Evolutionary conservation across 2,113 vertebrate species (phyloP).

Genomic region (Arvicanthis niloticus): DNA sequence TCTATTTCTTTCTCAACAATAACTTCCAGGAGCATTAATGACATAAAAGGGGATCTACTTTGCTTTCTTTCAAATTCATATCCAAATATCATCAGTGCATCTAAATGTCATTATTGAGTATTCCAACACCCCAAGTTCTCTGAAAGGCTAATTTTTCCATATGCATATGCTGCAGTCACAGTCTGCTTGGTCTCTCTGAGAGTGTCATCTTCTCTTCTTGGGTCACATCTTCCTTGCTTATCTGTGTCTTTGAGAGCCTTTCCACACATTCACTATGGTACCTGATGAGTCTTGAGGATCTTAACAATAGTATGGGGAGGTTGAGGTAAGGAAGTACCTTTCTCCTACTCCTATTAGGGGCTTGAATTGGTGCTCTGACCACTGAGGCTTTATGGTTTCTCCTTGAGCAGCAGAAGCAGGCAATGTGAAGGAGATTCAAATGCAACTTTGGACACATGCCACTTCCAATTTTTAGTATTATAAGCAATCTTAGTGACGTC

Average conservation of each 20-base stretch:
- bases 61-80: not conserved
- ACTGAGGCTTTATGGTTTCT: not conserved
- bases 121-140: not conserved
- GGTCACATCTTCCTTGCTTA: no score
- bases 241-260: not conserved
- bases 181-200: not conserved
- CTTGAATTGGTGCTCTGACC: not conserved
- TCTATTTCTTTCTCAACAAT: slow-evolving; percentile 23
- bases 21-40: not conserved
- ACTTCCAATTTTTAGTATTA: not conserved
- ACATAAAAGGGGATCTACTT: not conserved
- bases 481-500: not conserved
- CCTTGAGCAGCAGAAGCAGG: not conserved
- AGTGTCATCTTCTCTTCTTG: not conserved
- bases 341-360: not conserved
- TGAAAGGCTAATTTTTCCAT: not conserved
- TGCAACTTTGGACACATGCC: not conserved
- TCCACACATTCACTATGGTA: not conserved
- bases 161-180: not conserved
- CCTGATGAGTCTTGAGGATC: not conserved
- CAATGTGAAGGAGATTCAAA: not conserved
- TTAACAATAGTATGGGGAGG: not conserved
- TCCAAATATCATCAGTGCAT: not conserved
- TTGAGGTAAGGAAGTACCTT: not conserved
- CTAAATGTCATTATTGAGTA: not conserved